Evolutionary conservation across 2,888 invertebrate genomes (phyloP), one percentile per base, ranked within the genome.

Genomic region (Catocala fraxini): DNA sequence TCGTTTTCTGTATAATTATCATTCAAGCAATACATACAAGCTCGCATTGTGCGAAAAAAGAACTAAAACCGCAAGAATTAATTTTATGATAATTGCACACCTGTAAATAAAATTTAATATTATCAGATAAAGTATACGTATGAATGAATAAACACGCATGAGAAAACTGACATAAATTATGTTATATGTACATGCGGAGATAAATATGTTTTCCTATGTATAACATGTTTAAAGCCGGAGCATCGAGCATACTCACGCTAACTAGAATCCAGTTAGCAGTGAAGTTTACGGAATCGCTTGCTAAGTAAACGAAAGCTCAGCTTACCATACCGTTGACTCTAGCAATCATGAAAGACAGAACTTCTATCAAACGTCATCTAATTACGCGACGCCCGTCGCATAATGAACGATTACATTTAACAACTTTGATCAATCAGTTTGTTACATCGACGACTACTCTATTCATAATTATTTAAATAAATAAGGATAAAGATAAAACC

Each of bases 361-460:
- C 76, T 81, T 77, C 77, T 79, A 79, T 82, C 78, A 80, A 68
- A 67, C 65, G 62, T 69, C 74, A 76, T 73, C 75, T 74, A 68
- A 70, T 76, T 74, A 75, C 47, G 56, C 49, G 56, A 12, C 59
- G 46, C 53, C 52, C 42, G 47, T 34, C 15, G 33, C 35, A 59
- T 78, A 72, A 73, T 74, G 63, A 73, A 70, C 66, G 66, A 75
- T 72, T 73, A 68, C 59, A 4, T 13, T 47, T 41, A 47, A 11
- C 33, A 46, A 10, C 5, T 46, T 52, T 53, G 12, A 43, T 12
- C 33, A 25, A 42, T 7, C 15, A 53, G 4, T 46, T 6, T 46
- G 11, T 11, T 15, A 15, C 15, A 46, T 46, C 7, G 4, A 46
- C 9, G 9, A 13, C 15, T 46, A 13, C 46, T 46, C 33, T 33